Evolutionary conservation across 2,888 invertebrate species (phyloP).

Genomic region (Tortrix viridana): DNA sequence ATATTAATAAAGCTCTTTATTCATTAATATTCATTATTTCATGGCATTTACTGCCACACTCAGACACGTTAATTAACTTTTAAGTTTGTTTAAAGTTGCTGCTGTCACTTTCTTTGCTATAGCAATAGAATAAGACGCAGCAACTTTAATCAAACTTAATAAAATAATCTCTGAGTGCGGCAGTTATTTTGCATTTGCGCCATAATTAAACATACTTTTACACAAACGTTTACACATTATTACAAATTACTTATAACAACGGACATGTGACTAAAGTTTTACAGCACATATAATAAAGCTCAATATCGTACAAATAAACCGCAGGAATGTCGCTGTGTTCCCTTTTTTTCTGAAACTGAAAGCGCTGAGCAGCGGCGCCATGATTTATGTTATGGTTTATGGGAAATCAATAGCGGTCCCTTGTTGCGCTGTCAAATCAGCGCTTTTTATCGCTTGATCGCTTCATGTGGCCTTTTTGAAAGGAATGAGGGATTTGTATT

Average conservation of each 20-base stretch:
- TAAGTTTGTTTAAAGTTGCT: too few species aligned
- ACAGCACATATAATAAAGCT: conserved; percentile 3
- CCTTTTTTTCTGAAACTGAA: conserved; percentile 31
- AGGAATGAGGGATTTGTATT: conserved; percentile 6
- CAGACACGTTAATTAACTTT: too few species aligned
- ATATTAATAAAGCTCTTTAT: too few species aligned
- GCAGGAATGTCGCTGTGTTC: not conserved
- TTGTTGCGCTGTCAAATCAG: conserved; percentile 44
- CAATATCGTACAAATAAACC: not conserved
- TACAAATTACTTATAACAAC: conserved; percentile 14
- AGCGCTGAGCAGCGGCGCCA: conserved; percentile 43
- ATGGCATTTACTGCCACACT: too few species aligned
- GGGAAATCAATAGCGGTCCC: conserved; percentile 56
- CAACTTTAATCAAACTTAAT: too few species aligned
- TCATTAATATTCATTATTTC: too few species aligned
- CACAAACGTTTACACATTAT: conserved; percentile 31
- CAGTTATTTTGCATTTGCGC: conserved; percentile 14
- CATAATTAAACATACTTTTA: conserved; percentile 26
- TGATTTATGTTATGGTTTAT: conserved; percentile 58
- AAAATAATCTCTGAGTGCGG: too few species aligned
- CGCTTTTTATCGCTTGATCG: conserved; percentile 43
- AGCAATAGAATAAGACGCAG: too few species aligned
- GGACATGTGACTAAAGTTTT: not conserved
- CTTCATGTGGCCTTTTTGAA: conserved; percentile 22
- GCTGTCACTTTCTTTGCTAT: too few species aligned